phyloP scores from a whole-genome alignment of 2,113 vertebrate species.

The Ctenodactylus gundi region DNA sequence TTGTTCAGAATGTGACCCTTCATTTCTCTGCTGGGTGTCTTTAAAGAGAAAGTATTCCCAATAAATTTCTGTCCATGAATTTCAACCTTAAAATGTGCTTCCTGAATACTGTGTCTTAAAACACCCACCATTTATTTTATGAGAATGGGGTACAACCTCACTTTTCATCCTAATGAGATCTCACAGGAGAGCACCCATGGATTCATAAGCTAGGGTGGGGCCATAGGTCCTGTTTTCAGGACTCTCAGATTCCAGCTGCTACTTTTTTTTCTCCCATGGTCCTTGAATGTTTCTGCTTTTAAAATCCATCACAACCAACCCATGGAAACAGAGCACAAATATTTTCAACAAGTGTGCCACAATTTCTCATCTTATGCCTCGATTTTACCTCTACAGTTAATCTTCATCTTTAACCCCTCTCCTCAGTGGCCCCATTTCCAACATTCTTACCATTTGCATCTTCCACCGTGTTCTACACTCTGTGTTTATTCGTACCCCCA shows the following conservation, averaged over 20 bases:
- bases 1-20: neutral
- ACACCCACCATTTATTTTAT: neutral
- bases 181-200: neutral
- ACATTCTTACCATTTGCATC: neutral
- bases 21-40: fast-evolving
- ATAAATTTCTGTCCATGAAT: neutral
- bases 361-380: neutral
- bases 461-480: neutral
- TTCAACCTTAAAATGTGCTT: neutral
- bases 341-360: neutral
- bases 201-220: neutral
- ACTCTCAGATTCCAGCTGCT: neutral
- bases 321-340: neutral
- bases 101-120: neutral
- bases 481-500: neutral
- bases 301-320: neutral
- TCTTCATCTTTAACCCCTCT: neutral
- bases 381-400: neutral
- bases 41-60: neutral
- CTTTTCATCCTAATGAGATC: neutral
- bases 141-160: neutral
- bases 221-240: neutral
- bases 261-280: neutral
- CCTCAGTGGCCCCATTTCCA: neutral
- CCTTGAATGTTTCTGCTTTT: neutral